These are phyloP conservation scores for Drosophila eugracilis DNA, from an alignment of 1,140 invertebrate species.

Conservation along the genomic window DNA sequence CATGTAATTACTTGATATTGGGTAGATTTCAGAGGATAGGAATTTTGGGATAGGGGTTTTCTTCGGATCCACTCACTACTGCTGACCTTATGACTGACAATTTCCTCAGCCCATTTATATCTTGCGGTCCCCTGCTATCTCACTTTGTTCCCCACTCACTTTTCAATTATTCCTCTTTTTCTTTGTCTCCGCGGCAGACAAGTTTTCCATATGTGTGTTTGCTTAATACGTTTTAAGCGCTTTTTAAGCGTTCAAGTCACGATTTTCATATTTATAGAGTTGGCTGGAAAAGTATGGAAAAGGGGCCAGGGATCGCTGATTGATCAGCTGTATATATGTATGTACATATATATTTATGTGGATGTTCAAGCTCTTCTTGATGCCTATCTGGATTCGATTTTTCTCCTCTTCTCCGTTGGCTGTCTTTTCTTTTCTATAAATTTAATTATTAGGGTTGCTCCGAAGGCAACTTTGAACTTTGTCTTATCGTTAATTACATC, in stretches of 20 bases:
- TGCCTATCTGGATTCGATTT: conserved; percentile 73
- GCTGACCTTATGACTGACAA: conserved; percentile 80
- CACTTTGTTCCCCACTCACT: conserved; percentile 39
- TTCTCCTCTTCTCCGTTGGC: conserved; percentile 18
- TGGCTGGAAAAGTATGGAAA: not conserved
- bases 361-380: conserved; percentile 46
- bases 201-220: conserved; percentile 78
- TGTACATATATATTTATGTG: conserved; percentile 24
- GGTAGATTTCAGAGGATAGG: conserved; percentile 45
- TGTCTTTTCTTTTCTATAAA: conserved; percentile 57
- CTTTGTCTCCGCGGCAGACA: conserved; percentile 59
- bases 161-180: conserved; percentile 70
- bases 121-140: conserved; percentile 4
- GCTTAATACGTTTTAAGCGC: conserved; percentile 82
- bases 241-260: conserved; percentile 83
- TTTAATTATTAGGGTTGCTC: conserved; percentile 68
- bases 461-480: conserved; percentile 57
- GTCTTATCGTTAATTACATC: conserved; percentile 76
- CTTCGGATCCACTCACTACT: conserved; percentile 32
- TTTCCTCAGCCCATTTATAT: conserved; percentile 74
- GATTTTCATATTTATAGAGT: conserved; percentile 78
- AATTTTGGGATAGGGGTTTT: conserved; percentile 27
- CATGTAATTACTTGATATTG: conserved; percentile 64
- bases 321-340: conserved; percentile 58
- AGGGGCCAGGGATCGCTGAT: conserved; percentile 55